Percentiles rank a stretch among this genome's conserved stretches.
These are phyloP conservation scores for Calephelis perditalis DNA, from an alignment of 2,888 invertebrate genomes.

Conservation along the genomic window DNA sequence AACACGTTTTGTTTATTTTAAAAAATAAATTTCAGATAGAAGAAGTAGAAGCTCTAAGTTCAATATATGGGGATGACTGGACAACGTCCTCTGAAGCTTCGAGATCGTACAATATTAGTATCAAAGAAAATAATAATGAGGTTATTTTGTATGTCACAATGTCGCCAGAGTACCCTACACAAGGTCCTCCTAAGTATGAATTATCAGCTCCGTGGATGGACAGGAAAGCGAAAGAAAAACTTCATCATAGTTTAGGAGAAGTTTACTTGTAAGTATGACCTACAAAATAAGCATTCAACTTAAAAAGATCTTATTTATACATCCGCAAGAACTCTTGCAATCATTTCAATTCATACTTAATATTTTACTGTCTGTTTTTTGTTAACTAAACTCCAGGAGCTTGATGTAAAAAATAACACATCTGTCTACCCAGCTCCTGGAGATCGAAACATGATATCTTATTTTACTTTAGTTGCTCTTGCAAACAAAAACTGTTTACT, in stretches of 20 bases:
- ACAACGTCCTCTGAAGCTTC: slow-evolving; percentile 75
- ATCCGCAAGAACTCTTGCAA: too few species aligned
- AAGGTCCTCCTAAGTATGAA: slow-evolving; percentile 82
- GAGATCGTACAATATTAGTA: slow-evolving; percentile 79
- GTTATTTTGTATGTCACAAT: slow-evolving; percentile 81
- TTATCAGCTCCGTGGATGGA: slow-evolving; percentile 85
- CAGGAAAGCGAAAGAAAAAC: slow-evolving; percentile 73
- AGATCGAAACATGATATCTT: too few species aligned
- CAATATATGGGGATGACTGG: slow-evolving; percentile 86
- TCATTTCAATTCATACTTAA: too few species aligned
- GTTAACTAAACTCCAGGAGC: too few species aligned
- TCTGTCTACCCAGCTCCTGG: too few species aligned
- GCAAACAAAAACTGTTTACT: too few species aligned
- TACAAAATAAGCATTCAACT: not conserved
- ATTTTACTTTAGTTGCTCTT: too few species aligned
- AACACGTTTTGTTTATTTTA: not conserved
- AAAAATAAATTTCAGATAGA: slow-evolving; percentile 61
- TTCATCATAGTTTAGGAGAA: slow-evolving; percentile 78
- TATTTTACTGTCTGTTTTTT: too few species aligned
- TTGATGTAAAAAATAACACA: too few species aligned
- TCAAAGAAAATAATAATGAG: slow-evolving; percentile 66
- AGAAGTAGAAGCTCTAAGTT: slow-evolving; percentile 84
- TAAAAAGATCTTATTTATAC: too few species aligned
- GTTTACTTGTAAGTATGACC: slow-evolving; percentile 80
- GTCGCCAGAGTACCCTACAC: slow-evolving; percentile 80